Percentiles rank a stretch among this genome's conserved stretches.
phyloP scores from a whole-genome alignment of 2,888 invertebrate species.

The Temnothorax rugatulus region DNA sequence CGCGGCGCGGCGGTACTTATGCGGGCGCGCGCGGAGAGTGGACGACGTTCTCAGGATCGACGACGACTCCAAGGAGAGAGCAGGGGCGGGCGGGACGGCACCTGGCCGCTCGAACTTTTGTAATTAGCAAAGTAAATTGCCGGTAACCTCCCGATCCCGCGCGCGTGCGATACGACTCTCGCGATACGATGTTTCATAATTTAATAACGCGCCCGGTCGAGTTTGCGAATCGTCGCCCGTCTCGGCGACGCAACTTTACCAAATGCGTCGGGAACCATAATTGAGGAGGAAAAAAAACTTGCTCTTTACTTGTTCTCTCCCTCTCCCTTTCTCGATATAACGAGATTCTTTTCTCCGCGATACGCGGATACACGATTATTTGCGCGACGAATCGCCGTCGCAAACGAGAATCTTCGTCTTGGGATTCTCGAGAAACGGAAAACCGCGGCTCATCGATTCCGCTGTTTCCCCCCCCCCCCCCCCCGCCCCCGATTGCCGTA shows the following conservation, averaged over 20 bases:
- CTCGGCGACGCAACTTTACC: slow-evolving; percentile 35
- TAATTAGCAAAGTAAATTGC: slow-evolving; percentile 72
- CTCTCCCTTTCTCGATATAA: neutral
- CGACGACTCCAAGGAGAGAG: slow-evolving; percentile 25
- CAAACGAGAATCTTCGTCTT: slow-evolving; percentile 19
- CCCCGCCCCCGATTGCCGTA: slow-evolving; percentile 25
- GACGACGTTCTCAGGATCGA: slow-evolving; percentile 53
- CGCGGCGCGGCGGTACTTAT: neutral
- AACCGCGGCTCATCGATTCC: slow-evolving; percentile 38
- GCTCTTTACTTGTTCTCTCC: neutral
- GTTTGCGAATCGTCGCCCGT: slow-evolving; percentile 44
- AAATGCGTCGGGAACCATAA: slow-evolving; percentile 23
- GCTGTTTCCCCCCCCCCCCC: slow-evolving; percentile 26
- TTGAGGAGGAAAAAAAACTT: slow-evolving; percentile 26
- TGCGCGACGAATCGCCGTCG: slow-evolving; percentile 13
- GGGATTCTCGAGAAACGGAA: slow-evolving; percentile 12
- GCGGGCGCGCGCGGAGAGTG: slow-evolving; percentile 15
- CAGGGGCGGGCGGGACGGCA: slow-evolving; percentile 2
- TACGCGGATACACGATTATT: slow-evolving; percentile 32
- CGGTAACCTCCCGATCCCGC: slow-evolving; percentile 61
- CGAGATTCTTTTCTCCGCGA: slow-evolving; percentile 12
- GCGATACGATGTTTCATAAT: slow-evolving; percentile 65
- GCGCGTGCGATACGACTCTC: slow-evolving; percentile 42
- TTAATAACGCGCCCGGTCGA: slow-evolving; percentile 63
- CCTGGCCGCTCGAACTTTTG: slow-evolving; percentile 63